phyloP scores from a whole-genome alignment of 1,140 invertebrate species.

The Dreissena polymorpha region DNA sequence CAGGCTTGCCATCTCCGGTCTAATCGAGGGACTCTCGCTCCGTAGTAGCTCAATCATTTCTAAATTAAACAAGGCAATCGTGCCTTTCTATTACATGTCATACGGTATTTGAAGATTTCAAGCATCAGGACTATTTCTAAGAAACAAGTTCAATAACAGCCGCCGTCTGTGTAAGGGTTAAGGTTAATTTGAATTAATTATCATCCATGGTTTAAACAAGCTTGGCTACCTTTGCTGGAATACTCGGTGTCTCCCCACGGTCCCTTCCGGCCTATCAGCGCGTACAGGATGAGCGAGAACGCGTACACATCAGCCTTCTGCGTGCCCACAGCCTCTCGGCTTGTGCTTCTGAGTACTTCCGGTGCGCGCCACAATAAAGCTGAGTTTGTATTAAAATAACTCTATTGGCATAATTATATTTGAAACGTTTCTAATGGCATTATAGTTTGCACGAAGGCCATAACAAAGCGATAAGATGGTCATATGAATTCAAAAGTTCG shows the following conservation, averaged over 20 bases:
- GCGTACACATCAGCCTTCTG: conserved; percentile 97
- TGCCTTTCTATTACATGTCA: too few species aligned
- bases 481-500: too few species aligned
- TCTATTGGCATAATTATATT: too few species aligned
- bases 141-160: too few species aligned
- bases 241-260: conserved; percentile 73
- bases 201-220: too few species aligned
- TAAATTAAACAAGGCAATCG: conserved; percentile 52
- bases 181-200: too few species aligned
- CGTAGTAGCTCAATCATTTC: conserved; percentile 70
- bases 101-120: too few species aligned
- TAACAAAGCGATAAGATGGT: too few species aligned
- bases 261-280: conserved; percentile 71
- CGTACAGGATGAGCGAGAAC: conserved; percentile 93
- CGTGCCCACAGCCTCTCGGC: conserved; percentile 82
- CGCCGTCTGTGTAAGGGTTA: too few species aligned
- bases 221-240: conserved; percentile 64
- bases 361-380: conserved; percentile 97
- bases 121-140: too few species aligned
- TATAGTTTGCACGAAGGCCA: too few species aligned
- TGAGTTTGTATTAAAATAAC: conserved; percentile 80
- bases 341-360: conserved; percentile 86
- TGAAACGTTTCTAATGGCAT: too few species aligned
- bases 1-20: conserved; percentile 65
- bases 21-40: conserved; percentile 49